Evolutionary conservation across 1,140 invertebrate genomes (phyloP).

Genomic region (Leptinotarsa undecemlineata): DNA sequence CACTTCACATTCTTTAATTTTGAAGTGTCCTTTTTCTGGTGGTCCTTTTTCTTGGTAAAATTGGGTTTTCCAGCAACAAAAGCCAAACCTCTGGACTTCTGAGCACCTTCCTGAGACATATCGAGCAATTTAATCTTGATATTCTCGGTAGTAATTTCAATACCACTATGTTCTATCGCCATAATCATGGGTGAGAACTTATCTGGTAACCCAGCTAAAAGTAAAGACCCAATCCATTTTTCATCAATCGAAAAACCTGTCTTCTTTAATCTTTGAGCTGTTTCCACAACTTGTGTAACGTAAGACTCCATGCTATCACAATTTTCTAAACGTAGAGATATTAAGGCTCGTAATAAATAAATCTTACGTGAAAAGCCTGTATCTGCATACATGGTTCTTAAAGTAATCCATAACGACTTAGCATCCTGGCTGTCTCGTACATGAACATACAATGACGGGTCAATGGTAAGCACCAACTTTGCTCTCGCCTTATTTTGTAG

Average conservation of each 20-base stretch:
- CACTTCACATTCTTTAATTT: slow-evolving; percentile 1
- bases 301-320: slow-evolving; percentile 39
- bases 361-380: slow-evolving; percentile 29
- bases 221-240: slow-evolving; percentile 26
- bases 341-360: slow-evolving; percentile 34
- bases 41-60: background rate
- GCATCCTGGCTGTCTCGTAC: slow-evolving; percentile 25
- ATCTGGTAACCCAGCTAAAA: slow-evolving; percentile 48
- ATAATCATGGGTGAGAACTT: slow-evolving; percentile 34
- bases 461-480: slow-evolving; percentile 35
- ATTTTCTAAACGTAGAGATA: slow-evolving; percentile 35
- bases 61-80: slow-evolving; percentile 18
- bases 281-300: slow-evolving; percentile 39
- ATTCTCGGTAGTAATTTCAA: slow-evolving; percentile 28
- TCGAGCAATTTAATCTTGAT: slow-evolving; percentile 30
- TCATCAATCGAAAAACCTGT: slow-evolving; percentile 34
- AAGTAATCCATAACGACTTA: slow-evolving; percentile 29
- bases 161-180: slow-evolving; percentile 35
- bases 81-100: background rate
- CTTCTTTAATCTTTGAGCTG: slow-evolving; percentile 36
- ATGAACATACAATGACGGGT: slow-evolving; percentile 35
- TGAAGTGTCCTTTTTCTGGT: background rate
- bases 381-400: slow-evolving; percentile 31
- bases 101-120: slow-evolving; percentile 25
- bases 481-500: slow-evolving; percentile 33